A percentile compares a stretch with the other conserved stretches of the same genome.
Evolutionary conservation across 1,140 invertebrate genomes (phyloP).

Genomic region (Melitaea cinxia): DNA sequence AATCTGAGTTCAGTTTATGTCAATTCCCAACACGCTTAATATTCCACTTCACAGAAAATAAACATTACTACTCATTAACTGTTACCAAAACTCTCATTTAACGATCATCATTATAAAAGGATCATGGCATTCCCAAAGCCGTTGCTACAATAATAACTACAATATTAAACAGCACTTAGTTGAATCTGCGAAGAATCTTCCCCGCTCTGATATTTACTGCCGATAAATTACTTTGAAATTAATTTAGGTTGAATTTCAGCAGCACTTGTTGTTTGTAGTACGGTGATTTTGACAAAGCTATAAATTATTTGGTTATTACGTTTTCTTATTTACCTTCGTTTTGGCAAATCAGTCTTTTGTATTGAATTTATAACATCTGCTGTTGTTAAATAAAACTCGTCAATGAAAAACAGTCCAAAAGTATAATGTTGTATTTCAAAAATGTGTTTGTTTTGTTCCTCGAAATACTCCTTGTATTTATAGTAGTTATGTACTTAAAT

Average conservation of each 20-base stretch:
- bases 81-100: neutral
- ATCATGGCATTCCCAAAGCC: neutral
- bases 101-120: slow-evolving; percentile 1
- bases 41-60: no score
- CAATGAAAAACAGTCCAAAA: neutral
- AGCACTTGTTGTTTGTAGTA: slow-evolving; percentile 41
- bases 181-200: slow-evolving; percentile 13
- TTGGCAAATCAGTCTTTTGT: slow-evolving; percentile 20
- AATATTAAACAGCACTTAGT: slow-evolving; percentile 25
- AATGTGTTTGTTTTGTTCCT: no score
- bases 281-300: slow-evolving; percentile 40
- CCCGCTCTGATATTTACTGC: slow-evolving; percentile 23
- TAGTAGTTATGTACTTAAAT: no score
- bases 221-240: slow-evolving; percentile 47
- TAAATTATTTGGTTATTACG: slow-evolving; percentile 46
- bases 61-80: no score
- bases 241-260: slow-evolving; percentile 42
- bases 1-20: no score
- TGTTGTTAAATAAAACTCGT: neutral
- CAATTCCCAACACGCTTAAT: no score
- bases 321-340: slow-evolving; percentile 36
- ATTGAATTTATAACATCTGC: slow-evolving; percentile 11
- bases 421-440: no score
- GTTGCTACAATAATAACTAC: slow-evolving; percentile 14
- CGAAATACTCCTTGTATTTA: no score